Conservation (phyloP, 2,113 vertebrate genomes). For the Corythornis cristatus region DNA sequence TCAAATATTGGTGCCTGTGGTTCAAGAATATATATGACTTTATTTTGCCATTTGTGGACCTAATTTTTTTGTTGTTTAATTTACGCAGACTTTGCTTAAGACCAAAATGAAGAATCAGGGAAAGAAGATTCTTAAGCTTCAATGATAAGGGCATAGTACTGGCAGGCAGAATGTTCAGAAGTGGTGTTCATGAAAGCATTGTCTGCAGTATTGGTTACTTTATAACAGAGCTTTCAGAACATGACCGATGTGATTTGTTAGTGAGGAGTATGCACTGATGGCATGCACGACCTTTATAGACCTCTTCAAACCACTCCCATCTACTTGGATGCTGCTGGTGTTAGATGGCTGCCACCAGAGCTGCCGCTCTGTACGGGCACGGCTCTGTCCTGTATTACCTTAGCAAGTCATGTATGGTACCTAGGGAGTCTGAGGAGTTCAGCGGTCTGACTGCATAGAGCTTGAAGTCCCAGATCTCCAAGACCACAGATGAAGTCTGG, state of each 20-base stretch:
- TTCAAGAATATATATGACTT: not conserved
- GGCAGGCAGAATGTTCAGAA: not conserved
- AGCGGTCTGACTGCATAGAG: not conserved
- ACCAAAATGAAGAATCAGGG: not conserved
- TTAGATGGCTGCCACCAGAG: not conserved
- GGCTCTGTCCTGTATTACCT: not conserved
- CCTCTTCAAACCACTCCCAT: not conserved
- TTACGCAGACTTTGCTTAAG: not conserved
- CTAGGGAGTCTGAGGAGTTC: not conserved
- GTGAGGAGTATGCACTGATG: accelerated
- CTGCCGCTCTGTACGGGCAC: not conserved
- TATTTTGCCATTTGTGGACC: not conserved
- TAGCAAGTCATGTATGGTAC: not conserved
- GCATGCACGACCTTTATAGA: accelerated
- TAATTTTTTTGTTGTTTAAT: not conserved
- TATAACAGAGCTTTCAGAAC: not conserved
- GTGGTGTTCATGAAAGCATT: not conserved
- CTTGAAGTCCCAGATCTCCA: no score
- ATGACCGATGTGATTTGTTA: accelerated
- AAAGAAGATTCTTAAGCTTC: not conserved
- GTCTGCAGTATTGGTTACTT: not conserved
- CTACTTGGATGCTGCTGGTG: not conserved
- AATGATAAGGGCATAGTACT: not conserved
- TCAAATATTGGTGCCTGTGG: not conserved
- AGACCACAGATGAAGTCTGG: no score